phyloP scores from a whole-genome alignment of 2,113 vertebrate genomes.

The Pangasianodon hypophthalmus region DNA sequence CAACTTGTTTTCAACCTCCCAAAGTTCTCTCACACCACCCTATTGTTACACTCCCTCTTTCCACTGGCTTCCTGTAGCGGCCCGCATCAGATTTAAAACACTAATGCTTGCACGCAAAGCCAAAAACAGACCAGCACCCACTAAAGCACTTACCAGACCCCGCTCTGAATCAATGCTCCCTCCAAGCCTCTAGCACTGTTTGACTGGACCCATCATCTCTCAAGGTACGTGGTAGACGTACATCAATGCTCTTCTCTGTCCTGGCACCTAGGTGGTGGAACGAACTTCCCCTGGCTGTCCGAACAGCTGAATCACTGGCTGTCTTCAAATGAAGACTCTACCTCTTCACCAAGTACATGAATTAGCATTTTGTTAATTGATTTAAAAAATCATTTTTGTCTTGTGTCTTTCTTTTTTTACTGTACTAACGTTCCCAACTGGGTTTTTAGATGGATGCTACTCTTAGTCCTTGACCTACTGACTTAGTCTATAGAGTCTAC shows the following conservation, averaged over 20 bases:
- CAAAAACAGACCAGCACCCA: neutral
- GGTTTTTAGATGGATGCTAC: neutral
- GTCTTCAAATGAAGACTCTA: neutral
- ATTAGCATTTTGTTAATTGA: neutral
- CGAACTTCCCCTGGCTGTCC: neutral
- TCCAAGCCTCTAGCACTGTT: neutral
- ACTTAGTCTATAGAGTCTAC: neutral
- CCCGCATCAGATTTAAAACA: neutral
- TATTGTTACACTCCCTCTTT: neutral
- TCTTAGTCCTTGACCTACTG: neutral
- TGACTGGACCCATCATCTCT: neutral
- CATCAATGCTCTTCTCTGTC: constrained; percentile 4
- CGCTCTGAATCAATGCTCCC: neutral
- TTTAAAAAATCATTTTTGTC: neutral
- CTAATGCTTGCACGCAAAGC: neutral
- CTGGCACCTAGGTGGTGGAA: no score
- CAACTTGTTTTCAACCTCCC: neutral
- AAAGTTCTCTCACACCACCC: neutral
- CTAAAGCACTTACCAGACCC: neutral
- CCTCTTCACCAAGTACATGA: neutral
- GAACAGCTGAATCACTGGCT: neutral
- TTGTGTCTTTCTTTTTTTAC: neutral
- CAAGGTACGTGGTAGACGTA: neutral
- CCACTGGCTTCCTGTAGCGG: neutral
- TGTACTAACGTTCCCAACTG: neutral